Conservation (phyloP, 2,888 invertebrate genomes). For the Eucera pruinosa region DNA sequence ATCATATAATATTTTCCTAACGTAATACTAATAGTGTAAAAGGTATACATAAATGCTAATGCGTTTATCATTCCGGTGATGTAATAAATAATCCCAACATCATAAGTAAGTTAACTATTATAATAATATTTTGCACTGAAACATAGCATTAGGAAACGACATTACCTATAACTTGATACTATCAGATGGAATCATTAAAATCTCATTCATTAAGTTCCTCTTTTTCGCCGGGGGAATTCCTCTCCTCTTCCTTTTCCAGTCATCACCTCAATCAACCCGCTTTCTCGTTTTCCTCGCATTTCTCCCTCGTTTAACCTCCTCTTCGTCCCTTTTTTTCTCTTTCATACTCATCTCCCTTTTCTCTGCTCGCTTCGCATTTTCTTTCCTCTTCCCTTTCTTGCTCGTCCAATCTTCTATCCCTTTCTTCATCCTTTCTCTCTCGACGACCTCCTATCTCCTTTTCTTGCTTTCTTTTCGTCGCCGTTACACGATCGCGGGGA, state of each 20-base stretch:
- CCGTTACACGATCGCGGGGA: constrained; percentile 12
- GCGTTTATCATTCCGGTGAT: too few relatives aligned
- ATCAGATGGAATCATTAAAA: constrained; percentile 41
- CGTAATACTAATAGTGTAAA: too few relatives aligned
- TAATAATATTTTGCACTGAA: too few relatives aligned
- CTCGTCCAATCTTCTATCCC: not conserved
- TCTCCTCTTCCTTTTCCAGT: constrained; percentile 1
- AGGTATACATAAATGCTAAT: too few relatives aligned
- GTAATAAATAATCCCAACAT: too few relatives aligned
- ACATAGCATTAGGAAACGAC: too few relatives aligned
- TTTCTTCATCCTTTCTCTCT: constrained; percentile 20
- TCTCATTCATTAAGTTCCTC: constrained; percentile 35
- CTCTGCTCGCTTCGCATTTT: not conserved
- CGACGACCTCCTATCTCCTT: constrained; percentile 1
- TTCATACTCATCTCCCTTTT: not conserved
- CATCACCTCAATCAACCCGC: constrained; percentile 29
- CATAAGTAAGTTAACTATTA: too few relatives aligned
- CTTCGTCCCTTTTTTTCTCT: not conserved
- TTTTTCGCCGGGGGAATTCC: not conserved
- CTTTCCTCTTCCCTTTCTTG: not conserved
- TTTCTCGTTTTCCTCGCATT: constrained; percentile 26
- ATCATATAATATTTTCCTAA: too few relatives aligned
- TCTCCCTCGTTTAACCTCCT: constrained; percentile 17
- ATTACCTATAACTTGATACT: too few relatives aligned
- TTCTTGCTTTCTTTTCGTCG: constrained; percentile 10